Percentiles rank a stretch among this genome's conserved stretches.
Evolutionary conservation across 1,140 invertebrate genomes (phyloP).

Genomic region (Linepithema humile): DNA sequence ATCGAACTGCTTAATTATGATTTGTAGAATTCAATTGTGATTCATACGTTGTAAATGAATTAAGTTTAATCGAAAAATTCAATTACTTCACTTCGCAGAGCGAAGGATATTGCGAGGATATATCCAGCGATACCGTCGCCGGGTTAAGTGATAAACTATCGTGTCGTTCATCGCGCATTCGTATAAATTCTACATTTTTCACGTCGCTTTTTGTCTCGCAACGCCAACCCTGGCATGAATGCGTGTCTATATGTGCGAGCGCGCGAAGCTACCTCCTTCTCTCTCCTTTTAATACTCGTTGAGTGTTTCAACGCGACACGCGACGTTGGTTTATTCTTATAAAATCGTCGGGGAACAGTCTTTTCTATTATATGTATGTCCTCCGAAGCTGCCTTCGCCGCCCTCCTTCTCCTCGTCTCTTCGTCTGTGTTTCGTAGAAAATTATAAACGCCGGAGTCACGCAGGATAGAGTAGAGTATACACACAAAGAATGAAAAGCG

Average conservation of each 20-base stretch:
- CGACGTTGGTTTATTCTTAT: slow-evolving; percentile 16
- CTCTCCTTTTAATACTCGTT: not conserved
- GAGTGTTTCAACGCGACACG: not conserved
- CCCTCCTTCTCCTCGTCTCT: not conserved
- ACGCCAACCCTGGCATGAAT: not conserved
- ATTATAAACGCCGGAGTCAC: slow-evolving; percentile 77
- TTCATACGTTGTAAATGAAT: not conserved
- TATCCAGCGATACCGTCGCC: not conserved
- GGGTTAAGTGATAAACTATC: slow-evolving; percentile 2
- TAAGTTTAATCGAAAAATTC: not conserved
- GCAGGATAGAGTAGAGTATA: slow-evolving; percentile 61
- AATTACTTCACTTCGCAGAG: not conserved
- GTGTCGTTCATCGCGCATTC: not conserved
- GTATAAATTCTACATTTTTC: slow-evolving; percentile 31
- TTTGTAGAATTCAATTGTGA: not conserved
- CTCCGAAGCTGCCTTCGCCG: slow-evolving; percentile 5
- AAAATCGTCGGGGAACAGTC: slow-evolving; percentile 61
- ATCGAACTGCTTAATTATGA: not conserved
- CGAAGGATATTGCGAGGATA: not conserved
- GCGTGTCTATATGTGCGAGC: not conserved
- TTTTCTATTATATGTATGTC: slow-evolving; percentile 12
- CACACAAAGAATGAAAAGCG: slow-evolving; percentile 72
- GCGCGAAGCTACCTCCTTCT: not conserved
- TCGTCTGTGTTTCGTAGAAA: slow-evolving; percentile 68
- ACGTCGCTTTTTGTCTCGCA: not conserved